These are phyloP conservation scores for Pleuronectes platessa DNA, from an alignment of 2,113 vertebrate species.

Conservation along the genomic window DNA sequence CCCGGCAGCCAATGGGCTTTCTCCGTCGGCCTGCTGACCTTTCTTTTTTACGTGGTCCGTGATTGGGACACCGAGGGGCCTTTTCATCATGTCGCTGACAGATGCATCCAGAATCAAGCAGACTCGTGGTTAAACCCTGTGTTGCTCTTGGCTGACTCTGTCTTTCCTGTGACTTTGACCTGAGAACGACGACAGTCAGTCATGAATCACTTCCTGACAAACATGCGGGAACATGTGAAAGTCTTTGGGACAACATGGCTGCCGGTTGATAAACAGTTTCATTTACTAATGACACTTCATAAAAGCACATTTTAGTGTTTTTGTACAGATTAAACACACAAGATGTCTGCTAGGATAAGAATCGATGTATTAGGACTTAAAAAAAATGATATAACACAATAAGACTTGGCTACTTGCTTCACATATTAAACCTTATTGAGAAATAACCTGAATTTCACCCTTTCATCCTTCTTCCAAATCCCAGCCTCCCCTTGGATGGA, in stretches of 20 bases:
- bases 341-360: no score
- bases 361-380: background rate
- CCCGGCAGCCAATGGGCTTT: background rate
- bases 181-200: background rate
- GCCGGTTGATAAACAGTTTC: no score
- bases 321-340: no score
- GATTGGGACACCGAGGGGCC: background rate
- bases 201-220: constrained; percentile 3
- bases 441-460: constrained; percentile 1
- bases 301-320: no score
- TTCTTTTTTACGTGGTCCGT: background rate
- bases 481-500: constrained; percentile 95
- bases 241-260: no score
- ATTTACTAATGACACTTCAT: no score
- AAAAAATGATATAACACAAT: background rate
- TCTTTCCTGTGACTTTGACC: constrained; percentile 20
- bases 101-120: background rate
- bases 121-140: background rate
- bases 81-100: background rate
- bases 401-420: background rate
- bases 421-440: background rate
- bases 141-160: background rate
- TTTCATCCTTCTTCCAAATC: constrained; percentile 24
- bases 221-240: background rate
- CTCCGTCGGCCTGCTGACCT: background rate